These are phyloP conservation scores for Pseudorasbora parva DNA, from an alignment of 2,113 vertebrate genomes.

Conservation along the genomic window DNA sequence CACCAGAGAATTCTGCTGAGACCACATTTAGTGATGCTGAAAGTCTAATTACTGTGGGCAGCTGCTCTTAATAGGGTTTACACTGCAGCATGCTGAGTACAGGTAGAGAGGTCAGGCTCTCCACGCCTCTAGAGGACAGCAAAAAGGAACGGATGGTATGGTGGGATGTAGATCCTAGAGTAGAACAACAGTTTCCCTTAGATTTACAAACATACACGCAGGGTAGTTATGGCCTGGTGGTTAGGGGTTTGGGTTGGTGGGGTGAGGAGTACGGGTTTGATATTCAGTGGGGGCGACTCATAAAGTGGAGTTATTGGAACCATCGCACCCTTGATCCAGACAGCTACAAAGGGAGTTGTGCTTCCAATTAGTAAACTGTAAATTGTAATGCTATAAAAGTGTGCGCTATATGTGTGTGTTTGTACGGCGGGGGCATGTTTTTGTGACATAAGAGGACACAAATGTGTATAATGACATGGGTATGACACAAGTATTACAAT, in stretches of 20 bases:
- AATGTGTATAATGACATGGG: too few relatives aligned
- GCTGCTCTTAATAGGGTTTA: slow-evolving; percentile 70
- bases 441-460: too few relatives aligned
- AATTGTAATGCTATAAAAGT: background rate
- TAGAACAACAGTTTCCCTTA: slow-evolving; percentile 20
- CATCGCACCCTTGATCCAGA: background rate
- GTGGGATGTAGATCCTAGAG: slow-evolving; percentile 19
- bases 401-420: too few relatives aligned
- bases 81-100: slow-evolving; percentile 63
- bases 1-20: slow-evolving; percentile 26
- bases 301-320: slow-evolving; percentile 11
- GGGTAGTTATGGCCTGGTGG: background rate
- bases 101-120: slow-evolving; percentile 41
- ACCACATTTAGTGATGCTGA: slow-evolving; percentile 67
- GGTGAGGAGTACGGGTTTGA: background rate
- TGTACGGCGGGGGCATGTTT: too few relatives aligned
- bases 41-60: slow-evolving; percentile 70
- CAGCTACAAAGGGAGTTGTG: background rate
- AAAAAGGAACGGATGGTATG: background rate
- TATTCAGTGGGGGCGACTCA: background rate
- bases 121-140: slow-evolving; percentile 8
- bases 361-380: background rate
- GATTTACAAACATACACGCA: background rate
- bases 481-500: too few relatives aligned
- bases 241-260: background rate